A percentile compares a stretch with the other conserved stretches of the same genome.
Evolutionary conservation across 2,888 invertebrate species (phyloP).

Genomic region (Drosophila borealis): DNA sequence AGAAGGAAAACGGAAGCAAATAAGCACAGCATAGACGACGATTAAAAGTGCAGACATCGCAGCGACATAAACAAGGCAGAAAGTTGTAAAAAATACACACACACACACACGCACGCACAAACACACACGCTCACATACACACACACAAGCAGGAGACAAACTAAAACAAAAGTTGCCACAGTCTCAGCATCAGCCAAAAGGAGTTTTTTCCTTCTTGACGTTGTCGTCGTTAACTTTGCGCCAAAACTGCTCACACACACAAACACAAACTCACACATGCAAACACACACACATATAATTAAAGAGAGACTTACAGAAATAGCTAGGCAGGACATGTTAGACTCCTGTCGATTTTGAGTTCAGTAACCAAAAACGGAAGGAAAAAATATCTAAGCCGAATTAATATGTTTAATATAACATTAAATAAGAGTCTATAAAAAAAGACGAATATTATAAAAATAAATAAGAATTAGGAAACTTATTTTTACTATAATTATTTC

Average conservation of each 20-base stretch:
- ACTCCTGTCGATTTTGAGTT: constrained; percentile 50
- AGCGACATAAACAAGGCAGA: constrained; percentile 70
- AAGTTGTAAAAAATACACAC: constrained; percentile 60
- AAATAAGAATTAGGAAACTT: too few species aligned
- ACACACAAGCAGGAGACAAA: constrained; percentile 53
- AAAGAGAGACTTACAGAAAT: constrained; percentile 5
- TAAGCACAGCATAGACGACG: constrained; percentile 63
- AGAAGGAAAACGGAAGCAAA: constrained; percentile 62
- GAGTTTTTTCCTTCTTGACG: constrained; percentile 36
- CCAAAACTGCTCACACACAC: constrained; percentile 39
- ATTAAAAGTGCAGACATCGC: constrained; percentile 74
- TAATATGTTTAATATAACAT: too few species aligned
- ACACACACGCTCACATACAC: constrained; percentile 36
- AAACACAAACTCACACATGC: not conserved
- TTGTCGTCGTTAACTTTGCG: constrained; percentile 53
- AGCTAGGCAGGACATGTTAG: constrained; percentile 35
- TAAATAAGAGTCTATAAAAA: too few species aligned
- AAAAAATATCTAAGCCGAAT: too few species aligned
- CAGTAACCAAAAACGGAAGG: constrained; percentile 8
- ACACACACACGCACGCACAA: constrained; percentile 15
- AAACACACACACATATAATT: constrained; percentile 1
- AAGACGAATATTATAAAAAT: too few species aligned
- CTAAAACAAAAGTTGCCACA: constrained; percentile 63
- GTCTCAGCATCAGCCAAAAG: constrained; percentile 44
- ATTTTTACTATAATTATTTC: too few species aligned